phyloP scores from a whole-genome alignment of 2,888 invertebrate species.

The Drosophila diplacantha region DNA sequence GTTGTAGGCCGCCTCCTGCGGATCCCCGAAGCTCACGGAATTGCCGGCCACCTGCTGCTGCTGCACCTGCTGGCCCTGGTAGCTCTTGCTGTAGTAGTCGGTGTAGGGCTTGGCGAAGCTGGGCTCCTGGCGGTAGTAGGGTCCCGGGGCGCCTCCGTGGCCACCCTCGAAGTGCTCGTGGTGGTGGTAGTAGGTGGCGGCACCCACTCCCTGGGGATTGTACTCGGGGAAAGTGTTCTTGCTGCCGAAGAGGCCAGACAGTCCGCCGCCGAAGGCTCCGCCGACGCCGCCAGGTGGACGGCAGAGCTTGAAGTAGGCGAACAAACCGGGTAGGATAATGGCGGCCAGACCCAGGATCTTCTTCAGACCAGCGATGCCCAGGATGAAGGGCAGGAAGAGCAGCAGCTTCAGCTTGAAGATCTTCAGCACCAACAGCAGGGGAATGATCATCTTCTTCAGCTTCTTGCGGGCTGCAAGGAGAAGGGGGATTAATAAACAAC shows the following conservation, averaged over 20 bases:
- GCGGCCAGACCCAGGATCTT: conserved; percentile 89
- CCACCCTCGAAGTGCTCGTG: conserved; percentile 75
- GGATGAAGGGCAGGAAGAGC: conserved; percentile 88
- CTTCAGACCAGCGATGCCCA: conserved; percentile 90
- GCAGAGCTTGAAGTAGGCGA: conserved; percentile 91
- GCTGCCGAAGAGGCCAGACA: conserved; percentile 72
- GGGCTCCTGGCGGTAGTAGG: conserved; percentile 73
- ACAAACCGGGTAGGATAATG: conserved; percentile 87
- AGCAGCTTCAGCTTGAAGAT: conserved; percentile 90
- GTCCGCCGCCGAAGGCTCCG: conserved; percentile 75
- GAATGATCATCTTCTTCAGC: conserved; percentile 89
- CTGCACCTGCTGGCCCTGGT: conserved; percentile 46
- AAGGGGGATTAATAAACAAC: background rate
- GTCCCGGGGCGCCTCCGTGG: conserved; percentile 50
- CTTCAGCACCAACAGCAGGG: conserved; percentile 88
- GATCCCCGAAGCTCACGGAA: conserved; percentile 82
- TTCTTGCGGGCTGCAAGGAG: conserved; percentile 85
- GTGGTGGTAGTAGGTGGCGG: conserved; percentile 80
- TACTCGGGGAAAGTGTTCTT: conserved; percentile 81
- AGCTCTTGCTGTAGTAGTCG: conserved; percentile 78
- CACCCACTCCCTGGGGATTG: conserved; percentile 85
- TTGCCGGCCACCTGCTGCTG: conserved; percentile 59
- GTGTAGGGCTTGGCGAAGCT: conserved; percentile 75
- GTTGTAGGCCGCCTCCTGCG: conserved; percentile 84
- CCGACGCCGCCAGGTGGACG: conserved; percentile 82